Conservation (phyloP, 2,797 vertebrate genomes). For the Echeneis naucrates region DNA sequence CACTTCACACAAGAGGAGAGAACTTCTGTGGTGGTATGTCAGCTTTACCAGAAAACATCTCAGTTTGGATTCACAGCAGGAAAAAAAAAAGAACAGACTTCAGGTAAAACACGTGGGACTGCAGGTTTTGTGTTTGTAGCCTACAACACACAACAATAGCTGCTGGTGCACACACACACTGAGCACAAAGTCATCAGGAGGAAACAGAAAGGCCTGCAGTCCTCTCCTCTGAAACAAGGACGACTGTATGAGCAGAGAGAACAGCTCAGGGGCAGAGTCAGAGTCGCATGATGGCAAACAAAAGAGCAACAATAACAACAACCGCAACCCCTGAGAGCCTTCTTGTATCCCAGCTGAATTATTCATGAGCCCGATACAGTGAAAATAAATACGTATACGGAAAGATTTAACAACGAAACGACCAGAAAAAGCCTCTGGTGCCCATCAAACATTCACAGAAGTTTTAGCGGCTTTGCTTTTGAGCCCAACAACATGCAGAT, state of each 20-base stretch:
- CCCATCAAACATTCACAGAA: slow-evolving; percentile 47
- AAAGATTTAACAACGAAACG: slow-evolving; percentile 63
- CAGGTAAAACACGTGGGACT: too few species aligned
- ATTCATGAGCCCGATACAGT: slow-evolving; percentile 56
- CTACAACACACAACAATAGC: neutral
- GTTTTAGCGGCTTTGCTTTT: slow-evolving; percentile 35
- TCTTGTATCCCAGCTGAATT: slow-evolving; percentile 52
- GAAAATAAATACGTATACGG: slow-evolving; percentile 69
- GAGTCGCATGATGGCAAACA: slow-evolving; percentile 50
- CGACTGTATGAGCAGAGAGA: slow-evolving; percentile 27
- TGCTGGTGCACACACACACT: neutral
- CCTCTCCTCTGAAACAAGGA: slow-evolving; percentile 55
- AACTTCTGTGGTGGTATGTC: neutral
- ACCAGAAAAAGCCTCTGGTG: slow-evolving; percentile 29
- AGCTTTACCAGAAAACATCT: neutral
- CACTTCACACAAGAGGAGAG: neutral
- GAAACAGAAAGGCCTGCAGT: slow-evolving; percentile 41
- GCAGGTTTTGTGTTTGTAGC: neutral
- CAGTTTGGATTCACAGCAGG: neutral
- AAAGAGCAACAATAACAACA: slow-evolving; percentile 66
- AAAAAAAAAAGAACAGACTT: too few species aligned
- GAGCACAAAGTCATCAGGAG: slow-evolving; percentile 24
- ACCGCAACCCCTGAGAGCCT: slow-evolving; percentile 41
- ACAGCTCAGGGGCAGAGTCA: slow-evolving; percentile 40
- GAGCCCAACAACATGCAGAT: slow-evolving; percentile 34